phyloP scores from a whole-genome alignment of 2,797 vertebrate species.

The Spea hammondii region DNA sequence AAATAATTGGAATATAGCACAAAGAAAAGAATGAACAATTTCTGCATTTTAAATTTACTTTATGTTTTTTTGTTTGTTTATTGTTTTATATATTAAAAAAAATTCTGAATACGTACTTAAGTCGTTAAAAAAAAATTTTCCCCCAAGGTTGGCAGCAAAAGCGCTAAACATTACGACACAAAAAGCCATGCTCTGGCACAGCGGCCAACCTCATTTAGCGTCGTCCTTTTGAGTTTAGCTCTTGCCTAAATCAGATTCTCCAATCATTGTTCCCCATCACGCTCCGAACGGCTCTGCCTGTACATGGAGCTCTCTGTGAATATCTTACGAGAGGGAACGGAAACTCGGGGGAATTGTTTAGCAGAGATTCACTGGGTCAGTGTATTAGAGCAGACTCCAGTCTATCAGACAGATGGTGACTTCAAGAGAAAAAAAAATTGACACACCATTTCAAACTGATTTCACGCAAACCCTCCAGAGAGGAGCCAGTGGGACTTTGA shows the following conservation, averaged over 20 bases:
- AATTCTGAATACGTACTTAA: no score
- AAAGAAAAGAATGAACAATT: no score
- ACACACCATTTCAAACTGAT: constrained; percentile 99
- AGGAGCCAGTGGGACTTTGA: constrained; percentile 77
- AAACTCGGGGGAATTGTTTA: constrained; percentile 81
- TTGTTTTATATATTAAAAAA: no score
- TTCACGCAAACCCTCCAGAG: constrained; percentile 95
- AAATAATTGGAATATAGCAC: no score
- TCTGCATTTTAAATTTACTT: no score
- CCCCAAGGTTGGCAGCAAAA: not conserved
- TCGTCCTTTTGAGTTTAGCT: constrained; percentile 15
- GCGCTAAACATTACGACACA: constrained; percentile 7
- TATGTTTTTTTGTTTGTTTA: no score
- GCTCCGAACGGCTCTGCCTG: constrained; percentile 53
- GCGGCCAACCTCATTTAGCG: constrained; percentile 10
- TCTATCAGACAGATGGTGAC: constrained; percentile 97
- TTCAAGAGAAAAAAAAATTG: constrained; percentile 91
- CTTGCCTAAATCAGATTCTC: constrained; percentile 35
- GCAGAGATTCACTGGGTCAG: constrained; percentile 81
- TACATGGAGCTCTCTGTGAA: constrained; percentile 53
- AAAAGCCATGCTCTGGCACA: constrained; percentile 14
- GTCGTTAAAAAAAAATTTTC: no score
- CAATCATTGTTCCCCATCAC: constrained; percentile 47
- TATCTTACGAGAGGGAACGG: constrained; percentile 56
- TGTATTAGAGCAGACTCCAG: constrained; percentile 81